Evolutionary conservation across 2,888 invertebrate genomes (phyloP).

Genomic region (Hofmannophila pseudospretella): DNA sequence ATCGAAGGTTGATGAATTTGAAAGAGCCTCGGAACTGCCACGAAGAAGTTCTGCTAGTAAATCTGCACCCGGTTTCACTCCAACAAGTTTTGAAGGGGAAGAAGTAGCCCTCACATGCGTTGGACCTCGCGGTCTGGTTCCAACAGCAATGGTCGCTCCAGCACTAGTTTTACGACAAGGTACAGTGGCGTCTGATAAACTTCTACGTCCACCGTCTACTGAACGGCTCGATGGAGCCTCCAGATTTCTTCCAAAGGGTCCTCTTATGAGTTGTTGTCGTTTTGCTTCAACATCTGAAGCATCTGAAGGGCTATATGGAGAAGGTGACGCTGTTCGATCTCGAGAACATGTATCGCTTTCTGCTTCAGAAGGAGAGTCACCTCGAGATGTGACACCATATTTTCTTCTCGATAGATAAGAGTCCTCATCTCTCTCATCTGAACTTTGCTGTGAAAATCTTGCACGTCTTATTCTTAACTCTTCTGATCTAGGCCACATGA

Average conservation of each 20-base stretch:
- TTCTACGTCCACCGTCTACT: slow-evolving; percentile 73
- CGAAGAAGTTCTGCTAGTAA: slow-evolving; percentile 86
- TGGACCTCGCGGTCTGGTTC: slow-evolving; percentile 64
- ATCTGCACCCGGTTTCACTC: slow-evolving; percentile 75
- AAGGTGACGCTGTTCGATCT: slow-evolving; percentile 79
- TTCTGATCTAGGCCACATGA: slow-evolving; percentile 71
- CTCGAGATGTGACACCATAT: slow-evolving; percentile 58
- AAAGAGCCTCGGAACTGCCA: slow-evolving; percentile 88
- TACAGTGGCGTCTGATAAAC: slow-evolving; percentile 66
- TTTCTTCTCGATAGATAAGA: slow-evolving; percentile 55
- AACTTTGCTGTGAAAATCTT: slow-evolving; percentile 82
- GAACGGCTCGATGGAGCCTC: slow-evolving; percentile 73
- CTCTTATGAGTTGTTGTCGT: slow-evolving; percentile 79
- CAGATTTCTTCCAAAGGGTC: slow-evolving; percentile 77
- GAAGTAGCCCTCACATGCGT: slow-evolving; percentile 87
- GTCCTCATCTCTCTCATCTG: slow-evolving; percentile 84
- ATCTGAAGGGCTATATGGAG: slow-evolving; percentile 83
- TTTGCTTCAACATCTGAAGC: slow-evolving; percentile 64
- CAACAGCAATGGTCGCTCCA: slow-evolving; percentile 55
- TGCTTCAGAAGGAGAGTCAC: slow-evolving; percentile 85
- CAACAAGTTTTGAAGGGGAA: slow-evolving; percentile 87
- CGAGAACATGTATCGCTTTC: slow-evolving; percentile 80
- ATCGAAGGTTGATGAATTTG: slow-evolving; percentile 76
- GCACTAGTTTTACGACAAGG: slow-evolving; percentile 81
- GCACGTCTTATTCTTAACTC: slow-evolving; percentile 62